Percentiles rank a stretch among this genome's conserved stretches.
Evolutionary conservation across 2,113 vertebrate species (phyloP).

Genomic region (Perccottus glenii): DNA sequence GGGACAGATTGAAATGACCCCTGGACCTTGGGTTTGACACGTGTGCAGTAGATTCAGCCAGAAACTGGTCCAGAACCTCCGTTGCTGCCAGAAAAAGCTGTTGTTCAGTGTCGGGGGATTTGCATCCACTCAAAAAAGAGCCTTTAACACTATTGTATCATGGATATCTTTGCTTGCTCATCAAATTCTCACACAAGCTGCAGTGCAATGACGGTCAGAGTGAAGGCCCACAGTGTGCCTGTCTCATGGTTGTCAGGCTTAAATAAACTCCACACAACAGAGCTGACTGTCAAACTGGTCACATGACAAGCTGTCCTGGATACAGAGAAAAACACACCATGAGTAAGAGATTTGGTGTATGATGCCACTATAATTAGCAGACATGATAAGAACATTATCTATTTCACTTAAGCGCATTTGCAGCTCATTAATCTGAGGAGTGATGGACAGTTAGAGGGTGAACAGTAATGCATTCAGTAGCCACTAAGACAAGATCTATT

Average conservation of each 20-base stretch:
- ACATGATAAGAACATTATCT: constrained; percentile 56
- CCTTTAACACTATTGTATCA: constrained; percentile 61
- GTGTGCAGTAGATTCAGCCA: constrained; percentile 53
- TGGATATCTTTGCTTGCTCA: constrained; percentile 73
- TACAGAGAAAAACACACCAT: constrained; percentile 38
- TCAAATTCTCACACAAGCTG: constrained; percentile 64
- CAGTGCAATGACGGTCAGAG: constrained; percentile 36
- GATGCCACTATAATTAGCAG: constrained; percentile 56
- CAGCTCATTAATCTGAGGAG: constrained; percentile 58
- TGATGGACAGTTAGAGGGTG: constrained; percentile 42
- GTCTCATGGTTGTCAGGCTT: constrained; percentile 31
- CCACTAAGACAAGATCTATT: background rate
- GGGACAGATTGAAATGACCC: background rate
- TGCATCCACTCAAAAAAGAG: constrained; percentile 59
- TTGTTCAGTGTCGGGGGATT: constrained; percentile 67
- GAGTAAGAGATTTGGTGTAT: constrained; percentile 35
- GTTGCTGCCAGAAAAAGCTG: constrained; percentile 68
- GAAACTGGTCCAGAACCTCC: constrained; percentile 58
- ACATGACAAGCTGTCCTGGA: constrained; percentile 49
- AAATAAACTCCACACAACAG: constrained; percentile 44
- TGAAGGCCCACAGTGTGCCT: constrained; percentile 9
- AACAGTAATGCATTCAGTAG: background rate
- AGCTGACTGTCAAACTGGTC: constrained; percentile 40
- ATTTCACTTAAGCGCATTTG: constrained; percentile 59
- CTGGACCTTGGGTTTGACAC: background rate